These are phyloP conservation scores for Bactericera cockerelli DNA, from an alignment of 1,140 invertebrate species.

Conservation along the genomic window DNA sequence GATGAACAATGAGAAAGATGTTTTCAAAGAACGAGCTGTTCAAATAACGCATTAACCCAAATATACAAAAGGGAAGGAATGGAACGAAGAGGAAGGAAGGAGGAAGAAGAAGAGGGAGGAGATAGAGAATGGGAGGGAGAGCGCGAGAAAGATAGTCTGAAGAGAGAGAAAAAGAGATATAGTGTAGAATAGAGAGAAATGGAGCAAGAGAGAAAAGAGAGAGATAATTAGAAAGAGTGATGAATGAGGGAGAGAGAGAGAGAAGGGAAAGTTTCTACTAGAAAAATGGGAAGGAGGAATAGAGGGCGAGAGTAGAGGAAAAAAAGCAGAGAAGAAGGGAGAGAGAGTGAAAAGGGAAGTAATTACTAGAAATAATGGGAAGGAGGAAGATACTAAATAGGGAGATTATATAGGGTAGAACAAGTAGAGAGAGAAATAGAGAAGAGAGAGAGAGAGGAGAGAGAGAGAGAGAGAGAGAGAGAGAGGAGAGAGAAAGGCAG, in stretches of 20 bases:
- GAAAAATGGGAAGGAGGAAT: no score
- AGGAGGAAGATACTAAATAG: no score
- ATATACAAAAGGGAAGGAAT: constrained; percentile 18
- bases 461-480: constrained; percentile 28
- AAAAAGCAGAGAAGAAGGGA: neutral
- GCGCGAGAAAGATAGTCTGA: neutral
- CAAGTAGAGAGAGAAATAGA: no score
- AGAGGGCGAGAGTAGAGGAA: neutral
- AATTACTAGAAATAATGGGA: no score
- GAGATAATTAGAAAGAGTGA: constrained; percentile 28
- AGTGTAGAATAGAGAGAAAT: no score
- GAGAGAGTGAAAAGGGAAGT: no score
- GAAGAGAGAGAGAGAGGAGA: neutral
- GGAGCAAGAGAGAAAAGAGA: no score
- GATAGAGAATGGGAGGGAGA: neutral
- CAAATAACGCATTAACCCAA: no score
- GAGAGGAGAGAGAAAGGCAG: constrained; percentile 28
- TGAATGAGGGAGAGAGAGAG: neutral
- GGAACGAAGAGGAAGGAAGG: constrained; percentile 25
- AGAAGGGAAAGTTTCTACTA: no score
- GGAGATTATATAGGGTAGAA: neutral
- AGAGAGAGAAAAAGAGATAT: neutral
- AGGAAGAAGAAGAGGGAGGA: constrained; percentile 9
- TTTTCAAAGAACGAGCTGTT: no score
- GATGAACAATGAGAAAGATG: no score